phyloP scores from a whole-genome alignment of 2,888 invertebrate species.

The Drosophila diplacantha region DNA sequence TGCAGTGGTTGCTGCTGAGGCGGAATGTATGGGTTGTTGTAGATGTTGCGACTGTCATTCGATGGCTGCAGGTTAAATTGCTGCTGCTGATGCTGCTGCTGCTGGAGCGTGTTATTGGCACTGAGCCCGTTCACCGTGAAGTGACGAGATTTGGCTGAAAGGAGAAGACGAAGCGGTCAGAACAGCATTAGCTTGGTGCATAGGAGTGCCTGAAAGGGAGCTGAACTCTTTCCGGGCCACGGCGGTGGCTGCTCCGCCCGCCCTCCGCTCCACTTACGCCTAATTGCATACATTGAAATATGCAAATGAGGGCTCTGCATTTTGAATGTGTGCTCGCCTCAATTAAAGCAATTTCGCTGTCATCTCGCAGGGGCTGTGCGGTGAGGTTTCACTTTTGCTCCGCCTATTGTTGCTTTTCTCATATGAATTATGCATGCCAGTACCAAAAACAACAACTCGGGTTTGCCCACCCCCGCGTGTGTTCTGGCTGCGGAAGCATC shows the following conservation, averaged over 20 bases:
- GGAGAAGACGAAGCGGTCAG: constrained; percentile 31
- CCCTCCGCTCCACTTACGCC: constrained; percentile 32
- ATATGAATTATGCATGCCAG: constrained; percentile 73
- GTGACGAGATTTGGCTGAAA: constrained; percentile 87
- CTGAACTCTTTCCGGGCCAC: constrained; percentile 37
- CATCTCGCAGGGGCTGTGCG: constrained; percentile 42
- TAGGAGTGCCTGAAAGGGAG: constrained; percentile 22
- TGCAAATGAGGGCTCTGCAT: constrained; percentile 59
- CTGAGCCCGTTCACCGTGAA: constrained; percentile 82
- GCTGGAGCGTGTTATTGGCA: constrained; percentile 73
- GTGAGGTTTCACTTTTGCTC: constrained; percentile 63
- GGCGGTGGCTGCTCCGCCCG: constrained; percentile 11
- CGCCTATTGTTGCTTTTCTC: constrained; percentile 69
- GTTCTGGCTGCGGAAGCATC: constrained; percentile 65
- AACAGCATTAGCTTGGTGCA: constrained; percentile 3
- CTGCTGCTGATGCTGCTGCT: constrained; percentile 46
- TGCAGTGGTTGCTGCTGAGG: constrained; percentile 72
- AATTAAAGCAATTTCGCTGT: constrained; percentile 72
- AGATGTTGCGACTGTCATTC: constrained; percentile 80
- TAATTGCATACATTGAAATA: constrained; percentile 74
- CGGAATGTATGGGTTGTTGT: constrained; percentile 78
- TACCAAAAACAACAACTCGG: constrained; percentile 41
- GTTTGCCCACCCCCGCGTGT: not conserved
- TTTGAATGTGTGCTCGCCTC: constrained; percentile 49
- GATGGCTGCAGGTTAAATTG: constrained; percentile 80